Conservation (phyloP, 2,888 invertebrate genomes). For the Sympetrum striolatum region DNA sequence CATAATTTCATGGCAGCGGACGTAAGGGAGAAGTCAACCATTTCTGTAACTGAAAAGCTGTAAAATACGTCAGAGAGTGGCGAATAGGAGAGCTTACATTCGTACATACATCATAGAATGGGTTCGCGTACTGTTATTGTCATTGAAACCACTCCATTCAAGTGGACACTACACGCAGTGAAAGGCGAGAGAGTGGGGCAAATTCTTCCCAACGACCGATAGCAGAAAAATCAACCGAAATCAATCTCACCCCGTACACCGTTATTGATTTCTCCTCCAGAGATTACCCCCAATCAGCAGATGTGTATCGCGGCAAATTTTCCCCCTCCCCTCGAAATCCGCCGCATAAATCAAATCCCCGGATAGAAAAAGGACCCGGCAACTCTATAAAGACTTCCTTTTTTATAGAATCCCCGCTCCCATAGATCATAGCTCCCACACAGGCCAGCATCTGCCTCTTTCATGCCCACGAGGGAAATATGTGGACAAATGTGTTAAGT, state of each 20-base stretch:
- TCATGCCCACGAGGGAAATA: not conserved
- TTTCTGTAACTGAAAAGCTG: too few species aligned
- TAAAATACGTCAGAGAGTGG: too few species aligned
- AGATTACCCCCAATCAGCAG: not conserved
- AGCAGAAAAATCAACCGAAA: not conserved
- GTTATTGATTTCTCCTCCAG: not conserved
- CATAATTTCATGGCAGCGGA: too few species aligned
- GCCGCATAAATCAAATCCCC: not conserved
- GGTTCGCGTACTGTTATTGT: too few species aligned
- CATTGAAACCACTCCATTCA: too few species aligned
- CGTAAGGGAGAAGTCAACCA: too few species aligned
- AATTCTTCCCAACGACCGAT: too few species aligned
- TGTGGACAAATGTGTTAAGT: not conserved
- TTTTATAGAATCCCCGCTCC: not conserved
- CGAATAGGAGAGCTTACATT: too few species aligned
- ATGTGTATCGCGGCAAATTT: not conserved
- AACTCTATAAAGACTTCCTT: not conserved
- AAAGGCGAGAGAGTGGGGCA: too few species aligned
- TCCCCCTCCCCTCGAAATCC: not conserved
- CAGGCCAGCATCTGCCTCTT: constrained; percentile 3
- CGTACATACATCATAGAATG: too few species aligned
- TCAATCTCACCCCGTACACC: not conserved
- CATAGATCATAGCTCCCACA: not conserved
- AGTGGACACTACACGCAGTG: too few species aligned
- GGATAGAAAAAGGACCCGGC: not conserved